Evolutionary conservation across 2,888 invertebrate genomes (phyloP).

Genomic region (Synergus gifuensis): DNA sequence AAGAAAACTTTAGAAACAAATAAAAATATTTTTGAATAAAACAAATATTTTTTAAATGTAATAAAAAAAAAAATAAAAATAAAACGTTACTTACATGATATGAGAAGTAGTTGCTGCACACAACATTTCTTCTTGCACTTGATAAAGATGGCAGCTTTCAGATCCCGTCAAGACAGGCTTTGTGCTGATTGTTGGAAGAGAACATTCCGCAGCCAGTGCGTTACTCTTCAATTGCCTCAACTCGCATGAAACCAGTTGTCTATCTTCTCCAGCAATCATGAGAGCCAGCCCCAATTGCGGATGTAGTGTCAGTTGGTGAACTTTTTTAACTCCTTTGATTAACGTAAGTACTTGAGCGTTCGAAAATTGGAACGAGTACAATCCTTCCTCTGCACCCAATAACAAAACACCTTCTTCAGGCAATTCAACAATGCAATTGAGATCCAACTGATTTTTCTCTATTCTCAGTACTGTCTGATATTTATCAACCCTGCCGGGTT

Average conservation of each 20-base stretch:
- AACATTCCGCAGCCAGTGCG: conserved; percentile 77
- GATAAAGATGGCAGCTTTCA: conserved; percentile 75
- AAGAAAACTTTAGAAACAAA: background rate
- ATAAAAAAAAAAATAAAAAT: too few relatives aligned
- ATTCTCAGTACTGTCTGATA: conserved; percentile 69
- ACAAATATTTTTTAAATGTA: too few relatives aligned
- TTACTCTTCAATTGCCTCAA: conserved; percentile 81
- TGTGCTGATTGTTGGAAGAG: conserved; percentile 76
- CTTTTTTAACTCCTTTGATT: conserved; percentile 80
- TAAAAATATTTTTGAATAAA: too few relatives aligned
- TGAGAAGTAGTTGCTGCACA: conserved; percentile 75
- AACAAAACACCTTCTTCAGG: conserved; percentile 77
- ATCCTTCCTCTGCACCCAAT: conserved; percentile 82
- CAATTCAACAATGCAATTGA: conserved; percentile 78
- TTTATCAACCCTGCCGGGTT: conserved; percentile 63
- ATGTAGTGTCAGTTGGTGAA: conserved; percentile 83
- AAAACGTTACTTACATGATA: conserved; percentile 67
- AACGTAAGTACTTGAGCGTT: conserved; percentile 74
- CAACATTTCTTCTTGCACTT: conserved; percentile 71
- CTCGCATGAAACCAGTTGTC: conserved; percentile 82
- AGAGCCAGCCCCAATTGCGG: conserved; percentile 81
- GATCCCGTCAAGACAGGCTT: conserved; percentile 71
- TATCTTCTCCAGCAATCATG: conserved; percentile 82
- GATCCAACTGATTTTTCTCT: conserved; percentile 75
- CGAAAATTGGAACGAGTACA: conserved; percentile 78